phyloP scores from a whole-genome alignment of 2,113 vertebrate genomes.

The Okapia johnstoni region DNA sequence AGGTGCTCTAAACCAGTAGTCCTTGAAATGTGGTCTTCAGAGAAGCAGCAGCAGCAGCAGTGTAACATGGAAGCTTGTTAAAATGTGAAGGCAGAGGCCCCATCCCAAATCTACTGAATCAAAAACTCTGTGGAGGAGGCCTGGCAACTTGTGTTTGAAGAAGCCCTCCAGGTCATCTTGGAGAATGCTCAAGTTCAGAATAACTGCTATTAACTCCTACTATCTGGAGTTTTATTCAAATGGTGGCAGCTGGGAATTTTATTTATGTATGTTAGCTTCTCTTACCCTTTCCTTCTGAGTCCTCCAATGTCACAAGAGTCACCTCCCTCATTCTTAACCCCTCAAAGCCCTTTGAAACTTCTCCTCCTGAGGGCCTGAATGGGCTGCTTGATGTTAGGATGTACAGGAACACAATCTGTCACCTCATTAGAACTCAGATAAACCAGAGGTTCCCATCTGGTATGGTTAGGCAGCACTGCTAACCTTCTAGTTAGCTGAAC shows the following conservation, averaged over 20 bases:
- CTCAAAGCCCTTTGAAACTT: neutral
- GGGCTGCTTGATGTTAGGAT: neutral
- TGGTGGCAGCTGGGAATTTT: neutral
- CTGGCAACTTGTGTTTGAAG: neutral
- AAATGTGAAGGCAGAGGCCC: neutral
- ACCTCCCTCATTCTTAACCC: neutral
- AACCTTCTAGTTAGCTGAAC: neutral
- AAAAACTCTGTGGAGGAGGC: neutral
- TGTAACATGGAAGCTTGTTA: neutral
- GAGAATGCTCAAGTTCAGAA: neutral
- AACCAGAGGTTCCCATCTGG: neutral
- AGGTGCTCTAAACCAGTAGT: neutral
- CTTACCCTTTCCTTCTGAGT: neutral
- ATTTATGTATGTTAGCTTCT: neutral
- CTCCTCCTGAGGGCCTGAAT: conserved; percentile 24
- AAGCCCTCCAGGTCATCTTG: neutral
- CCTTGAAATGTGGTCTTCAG: neutral
- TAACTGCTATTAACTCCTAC: neutral
- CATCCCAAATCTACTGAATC: neutral
- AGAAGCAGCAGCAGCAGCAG: neutral
- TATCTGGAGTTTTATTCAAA: neutral
- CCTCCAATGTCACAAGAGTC: conserved; percentile 25
- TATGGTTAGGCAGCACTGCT: neutral
- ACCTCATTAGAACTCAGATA: neutral
- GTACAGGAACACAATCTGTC: neutral